Base-by-base conservation (phyloP, 1,140 invertebrate species). In the Mesaphorura yosii region DNA sequence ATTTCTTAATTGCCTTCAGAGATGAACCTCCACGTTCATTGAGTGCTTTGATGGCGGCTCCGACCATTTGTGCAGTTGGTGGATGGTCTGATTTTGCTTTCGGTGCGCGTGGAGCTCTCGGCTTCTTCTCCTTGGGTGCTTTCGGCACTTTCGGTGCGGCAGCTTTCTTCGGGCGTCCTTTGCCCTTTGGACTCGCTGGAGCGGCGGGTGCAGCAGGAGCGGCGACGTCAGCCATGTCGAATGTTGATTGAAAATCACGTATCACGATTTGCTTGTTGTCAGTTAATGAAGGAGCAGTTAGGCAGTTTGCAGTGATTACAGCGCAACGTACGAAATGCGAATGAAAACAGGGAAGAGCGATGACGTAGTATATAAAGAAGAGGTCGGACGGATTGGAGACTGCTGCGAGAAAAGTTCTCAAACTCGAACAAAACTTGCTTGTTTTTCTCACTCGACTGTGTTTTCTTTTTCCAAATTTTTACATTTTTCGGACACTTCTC, bases 1-100 rank as follows among this genome's bases (percentile, higher is more conserved):
- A 67, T 51, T 69, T 69, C 47, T 67, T 64, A 51, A 69, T 69
- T 26, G 68, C 67, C 38, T 63, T 59, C 10, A 66, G 49, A 3
- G 68, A 69, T 6, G 65, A 66, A 1, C 68, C 68, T 19, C 58
- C 59, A 14, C 63, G 53, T 27, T 69, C 67, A 40, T 67, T 66
- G 42, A 72, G 46, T 7, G 53, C 49, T 1, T 28, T 53, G 51
- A 72, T 67, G 14, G 71, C 71, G 20, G 64, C 62, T 22, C 55
- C 58, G 7, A 72, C 68, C 71, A 72, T 71, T 5, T 59, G 55
- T 17, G 64, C 46, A 4, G 66, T 55, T n/a, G 62, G 56, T 4
- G 71, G 71, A 59, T 72, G 71, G 38, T 58, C 57, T 2, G 66
- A 34, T 1, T 34, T 38, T 57, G 63, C 61, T 54, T 63, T 63